Percentiles rank a stretch among this genome's conserved stretches.
Evolutionary conservation across 2,888 invertebrate species (phyloP).

Genomic region (Agrypnus murinus): DNA sequence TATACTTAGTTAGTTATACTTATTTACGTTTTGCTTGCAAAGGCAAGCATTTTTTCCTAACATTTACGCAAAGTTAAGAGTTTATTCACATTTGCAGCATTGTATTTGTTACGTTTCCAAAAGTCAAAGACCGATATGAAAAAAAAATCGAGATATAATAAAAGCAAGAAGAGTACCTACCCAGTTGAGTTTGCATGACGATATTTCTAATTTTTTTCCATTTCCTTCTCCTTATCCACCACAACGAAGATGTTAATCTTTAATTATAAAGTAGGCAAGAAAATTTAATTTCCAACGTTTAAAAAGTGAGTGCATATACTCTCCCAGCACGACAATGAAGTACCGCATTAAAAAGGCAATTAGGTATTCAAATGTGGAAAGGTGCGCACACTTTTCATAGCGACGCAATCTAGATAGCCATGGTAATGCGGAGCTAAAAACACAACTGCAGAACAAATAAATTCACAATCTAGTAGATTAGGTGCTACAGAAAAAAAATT

Average conservation of each 20-base stretch:
- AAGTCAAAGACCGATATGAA: conserved; percentile 35
- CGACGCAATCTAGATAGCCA: conserved; percentile 54
- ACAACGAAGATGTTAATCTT: conserved; percentile 48
- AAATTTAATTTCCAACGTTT: conserved; percentile 52
- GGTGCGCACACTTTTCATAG: conserved; percentile 57
- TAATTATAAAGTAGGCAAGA: conserved; percentile 52
- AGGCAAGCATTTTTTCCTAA: no score
- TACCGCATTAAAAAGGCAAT: conserved; percentile 52
- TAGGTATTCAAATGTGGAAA: conserved; percentile 56
- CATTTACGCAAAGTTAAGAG: background rate
- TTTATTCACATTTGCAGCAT: conserved; percentile 17
- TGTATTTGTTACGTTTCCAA: conserved; percentile 30
- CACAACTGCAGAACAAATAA: conserved; percentile 51
- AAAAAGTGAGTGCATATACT: conserved; percentile 49
- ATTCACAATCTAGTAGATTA: conserved; percentile 46
- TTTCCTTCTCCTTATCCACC: conserved; percentile 30
- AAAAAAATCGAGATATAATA: conserved; percentile 21
- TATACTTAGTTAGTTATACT: no score
- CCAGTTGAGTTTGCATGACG: conserved; percentile 40
- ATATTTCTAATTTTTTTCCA: conserved; percentile 35
- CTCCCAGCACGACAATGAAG: conserved; percentile 50
- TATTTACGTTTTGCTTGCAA: no score
- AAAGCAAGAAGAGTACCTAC: background rate
- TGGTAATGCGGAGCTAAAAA: conserved; percentile 52
- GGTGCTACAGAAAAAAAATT: conserved; percentile 41